Percentiles rank a stretch among this genome's conserved stretches.
phyloP scores from a whole-genome alignment of 2,797 vertebrate species.

The Pseudochirops corinnae region DNA sequence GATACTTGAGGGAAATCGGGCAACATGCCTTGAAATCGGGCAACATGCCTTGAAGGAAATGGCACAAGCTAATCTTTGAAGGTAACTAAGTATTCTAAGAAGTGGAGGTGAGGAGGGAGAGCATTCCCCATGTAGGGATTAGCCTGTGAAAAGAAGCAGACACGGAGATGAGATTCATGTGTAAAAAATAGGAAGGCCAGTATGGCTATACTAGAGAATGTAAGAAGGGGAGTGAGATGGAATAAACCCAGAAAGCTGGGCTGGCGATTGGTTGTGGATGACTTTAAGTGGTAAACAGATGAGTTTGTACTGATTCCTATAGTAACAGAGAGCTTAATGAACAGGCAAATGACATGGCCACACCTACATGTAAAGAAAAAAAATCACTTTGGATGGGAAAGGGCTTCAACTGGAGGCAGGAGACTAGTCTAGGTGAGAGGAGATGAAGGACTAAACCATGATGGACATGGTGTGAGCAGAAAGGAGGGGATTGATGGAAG shows the following conservation, averaged over 20 bases:
- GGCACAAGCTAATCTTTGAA: neutral
- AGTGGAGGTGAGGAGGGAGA: neutral
- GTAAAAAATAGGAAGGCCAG: neutral
- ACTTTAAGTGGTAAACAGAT: neutral
- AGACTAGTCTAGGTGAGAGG: neutral
- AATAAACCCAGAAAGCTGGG: neutral
- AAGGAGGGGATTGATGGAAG: neutral
- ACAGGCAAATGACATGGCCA: neutral
- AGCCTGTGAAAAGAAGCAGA: neutral
- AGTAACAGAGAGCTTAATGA: neutral
- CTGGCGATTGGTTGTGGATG: neutral
- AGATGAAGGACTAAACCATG: neutral
- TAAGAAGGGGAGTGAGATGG: neutral
- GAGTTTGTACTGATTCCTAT: neutral
- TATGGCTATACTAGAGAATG: neutral
- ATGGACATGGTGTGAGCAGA: neutral
- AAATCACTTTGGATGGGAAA: neutral
- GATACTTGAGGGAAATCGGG: neutral
- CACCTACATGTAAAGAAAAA: neutral
- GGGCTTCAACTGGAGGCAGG: neutral
- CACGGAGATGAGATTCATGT: neutral
- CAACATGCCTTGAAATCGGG: neutral
- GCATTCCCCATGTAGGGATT: neutral
- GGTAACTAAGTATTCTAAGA: neutral
- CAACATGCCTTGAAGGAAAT: neutral